Evolutionary conservation across 2,797 vertebrate species (phyloP).

Genomic region (Mus spretus): DNA sequence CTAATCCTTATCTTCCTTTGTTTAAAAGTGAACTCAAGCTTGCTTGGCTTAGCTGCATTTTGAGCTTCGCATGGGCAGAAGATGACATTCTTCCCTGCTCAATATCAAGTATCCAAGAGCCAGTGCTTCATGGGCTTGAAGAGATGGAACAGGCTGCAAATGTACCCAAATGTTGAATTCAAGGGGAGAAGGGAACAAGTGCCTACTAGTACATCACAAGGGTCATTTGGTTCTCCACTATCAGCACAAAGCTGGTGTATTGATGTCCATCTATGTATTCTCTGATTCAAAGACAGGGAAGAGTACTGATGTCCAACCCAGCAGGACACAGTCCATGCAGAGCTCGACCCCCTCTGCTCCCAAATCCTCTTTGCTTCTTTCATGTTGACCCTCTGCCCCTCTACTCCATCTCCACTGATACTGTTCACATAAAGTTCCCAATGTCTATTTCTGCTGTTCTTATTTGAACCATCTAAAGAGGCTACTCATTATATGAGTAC

Average conservation of each 20-base stretch:
- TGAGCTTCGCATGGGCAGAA: neutral
- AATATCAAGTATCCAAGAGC: neutral
- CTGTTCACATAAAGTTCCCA: neutral
- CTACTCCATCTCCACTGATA: neutral
- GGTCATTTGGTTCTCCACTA: neutral
- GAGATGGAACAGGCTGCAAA: neutral
- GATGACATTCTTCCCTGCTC: neutral
- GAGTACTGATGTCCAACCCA: neutral
- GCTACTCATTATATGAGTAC: neutral
- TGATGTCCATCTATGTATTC: neutral
- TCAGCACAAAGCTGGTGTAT: neutral
- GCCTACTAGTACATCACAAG: rapidly evolving
- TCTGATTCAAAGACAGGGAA: neutral
- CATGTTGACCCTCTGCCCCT: neutral
- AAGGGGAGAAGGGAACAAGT: neutral
- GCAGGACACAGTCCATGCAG: neutral
- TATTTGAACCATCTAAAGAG: neutral
- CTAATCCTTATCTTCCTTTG: neutral
- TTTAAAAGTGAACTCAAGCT: neutral
- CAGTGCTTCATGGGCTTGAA: neutral
- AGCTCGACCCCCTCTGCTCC: neutral
- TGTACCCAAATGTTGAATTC: neutral
- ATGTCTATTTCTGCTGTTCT: neutral
- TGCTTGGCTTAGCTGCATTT: neutral
- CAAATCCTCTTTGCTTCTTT: neutral